phyloP scores from a whole-genome alignment of 2,797 vertebrate genomes.

The Sparidentex hasta region DNA sequence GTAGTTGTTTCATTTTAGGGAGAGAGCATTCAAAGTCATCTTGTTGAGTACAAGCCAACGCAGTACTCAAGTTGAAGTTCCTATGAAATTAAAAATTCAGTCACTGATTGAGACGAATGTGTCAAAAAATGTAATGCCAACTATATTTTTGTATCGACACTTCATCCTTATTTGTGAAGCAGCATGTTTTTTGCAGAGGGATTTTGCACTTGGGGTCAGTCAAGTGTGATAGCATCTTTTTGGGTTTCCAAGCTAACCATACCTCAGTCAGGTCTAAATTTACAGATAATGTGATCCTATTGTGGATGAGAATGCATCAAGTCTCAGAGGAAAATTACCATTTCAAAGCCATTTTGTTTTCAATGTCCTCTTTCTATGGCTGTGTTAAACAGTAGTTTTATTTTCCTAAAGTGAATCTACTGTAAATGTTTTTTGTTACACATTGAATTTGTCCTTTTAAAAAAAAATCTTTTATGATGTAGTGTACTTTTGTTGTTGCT shows the following conservation, averaged over 20 bases:
- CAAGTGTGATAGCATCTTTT: background rate
- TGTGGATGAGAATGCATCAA: background rate
- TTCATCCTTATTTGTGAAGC: background rate
- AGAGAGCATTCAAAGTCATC: background rate
- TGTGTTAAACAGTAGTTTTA: background rate
- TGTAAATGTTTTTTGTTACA: background rate
- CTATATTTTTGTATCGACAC: slow-evolving; percentile 1
- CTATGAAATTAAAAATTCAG: background rate
- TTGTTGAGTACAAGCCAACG: background rate
- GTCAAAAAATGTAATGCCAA: background rate
- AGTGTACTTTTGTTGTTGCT: background rate
- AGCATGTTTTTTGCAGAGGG: background rate
- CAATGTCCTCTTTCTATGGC: background rate
- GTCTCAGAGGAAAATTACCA: background rate
- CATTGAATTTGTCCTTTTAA: background rate
- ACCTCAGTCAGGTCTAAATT: background rate
- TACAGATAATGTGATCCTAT: background rate
- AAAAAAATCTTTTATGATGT: background rate
- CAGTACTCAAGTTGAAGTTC: background rate
- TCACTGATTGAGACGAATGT: background rate
- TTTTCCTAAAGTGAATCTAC: background rate
- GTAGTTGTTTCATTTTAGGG: background rate
- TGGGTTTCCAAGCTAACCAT: background rate
- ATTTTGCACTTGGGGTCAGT: background rate
- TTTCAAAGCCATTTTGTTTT: background rate